Percentiles rank a stretch among this genome's conserved stretches.
Evolutionary conservation across 2,113 vertebrate genomes (phyloP).

Genomic region (Gorsachius goisagi): DNA sequence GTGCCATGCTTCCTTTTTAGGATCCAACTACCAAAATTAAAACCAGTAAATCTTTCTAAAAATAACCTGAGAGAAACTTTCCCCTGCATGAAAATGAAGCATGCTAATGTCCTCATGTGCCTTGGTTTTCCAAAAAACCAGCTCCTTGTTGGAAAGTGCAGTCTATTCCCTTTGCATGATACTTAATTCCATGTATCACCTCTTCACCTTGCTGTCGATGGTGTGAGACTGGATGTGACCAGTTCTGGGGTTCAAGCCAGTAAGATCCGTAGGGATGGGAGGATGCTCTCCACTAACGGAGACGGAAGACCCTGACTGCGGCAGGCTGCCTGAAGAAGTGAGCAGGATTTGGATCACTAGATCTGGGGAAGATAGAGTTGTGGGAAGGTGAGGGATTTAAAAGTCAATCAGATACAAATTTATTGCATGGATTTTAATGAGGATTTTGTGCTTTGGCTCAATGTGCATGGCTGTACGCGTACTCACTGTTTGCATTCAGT

Average conservation of each 20-base stretch:
- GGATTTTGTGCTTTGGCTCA: constrained; percentile 16
- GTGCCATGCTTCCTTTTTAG: constrained; percentile 57
- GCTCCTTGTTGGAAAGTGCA: background rate
- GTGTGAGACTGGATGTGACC: background rate
- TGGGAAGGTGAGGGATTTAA: constrained; percentile 53
- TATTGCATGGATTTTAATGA: constrained; percentile 38
- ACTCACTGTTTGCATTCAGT: constrained; percentile 55
- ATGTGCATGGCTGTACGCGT: constrained; percentile 5
- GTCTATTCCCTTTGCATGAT: background rate
- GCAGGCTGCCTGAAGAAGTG: background rate
- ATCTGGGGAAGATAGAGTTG: background rate
- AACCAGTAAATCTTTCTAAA: constrained; percentile 65
- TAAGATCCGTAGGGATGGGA: background rate
- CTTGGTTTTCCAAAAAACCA: constrained; percentile 15
- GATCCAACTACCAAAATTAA: constrained; percentile 56
- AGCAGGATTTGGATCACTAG: background rate
- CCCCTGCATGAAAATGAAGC: constrained; percentile 9
- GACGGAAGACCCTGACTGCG: background rate
- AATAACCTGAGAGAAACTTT: constrained; percentile 57
- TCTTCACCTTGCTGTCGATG: background rate
- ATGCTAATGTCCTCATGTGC: constrained; percentile 40
- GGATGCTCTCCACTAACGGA: rapidly evolving
- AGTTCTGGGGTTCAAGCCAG: background rate
- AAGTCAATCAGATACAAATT: constrained; percentile 60
- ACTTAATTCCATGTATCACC: background rate